phyloP scores from a whole-genome alignment of 2,113 vertebrate species.

The Lichenostomus cassidix region DNA sequence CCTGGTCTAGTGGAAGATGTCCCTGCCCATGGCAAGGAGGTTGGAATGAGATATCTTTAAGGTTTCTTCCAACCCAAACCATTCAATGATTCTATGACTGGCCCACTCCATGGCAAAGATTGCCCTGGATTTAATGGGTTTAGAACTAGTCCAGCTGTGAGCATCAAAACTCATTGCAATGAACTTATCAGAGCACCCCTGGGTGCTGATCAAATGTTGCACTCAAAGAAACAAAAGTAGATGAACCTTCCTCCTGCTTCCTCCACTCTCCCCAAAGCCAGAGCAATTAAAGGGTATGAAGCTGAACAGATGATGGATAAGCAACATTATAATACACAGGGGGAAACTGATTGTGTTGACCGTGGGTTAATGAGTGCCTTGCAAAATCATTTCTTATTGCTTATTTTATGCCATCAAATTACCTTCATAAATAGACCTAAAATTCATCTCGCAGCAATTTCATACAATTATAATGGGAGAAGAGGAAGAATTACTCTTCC shows the following conservation, averaged over 20 bases:
- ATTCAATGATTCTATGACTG: background rate
- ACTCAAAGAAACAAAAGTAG: background rate
- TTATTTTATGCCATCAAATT: slow-evolving; percentile 45
- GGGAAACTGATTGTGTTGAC: slow-evolving; percentile 67
- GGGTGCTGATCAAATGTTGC: background rate
- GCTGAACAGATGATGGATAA: slow-evolving; percentile 66
- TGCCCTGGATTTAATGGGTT: background rate
- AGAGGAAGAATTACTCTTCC: slow-evolving; percentile 37
- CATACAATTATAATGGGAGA: background rate
- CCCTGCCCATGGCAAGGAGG: background rate
- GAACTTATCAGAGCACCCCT: slow-evolving; percentile 1
- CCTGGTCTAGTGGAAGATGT: background rate
- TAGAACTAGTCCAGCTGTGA: background rate
- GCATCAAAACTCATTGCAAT: background rate
- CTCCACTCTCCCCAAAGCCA: background rate
- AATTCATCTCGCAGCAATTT: slow-evolving; percentile 20
- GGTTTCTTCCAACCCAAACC: background rate
- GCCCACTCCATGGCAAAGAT: background rate
- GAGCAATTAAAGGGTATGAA: slow-evolving; percentile 17
- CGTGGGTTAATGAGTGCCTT: slow-evolving; percentile 65
- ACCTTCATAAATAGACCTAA: slow-evolving; percentile 50
- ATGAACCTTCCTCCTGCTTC: background rate
- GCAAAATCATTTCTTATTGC: slow-evolving; percentile 56
- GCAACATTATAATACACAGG: slow-evolving; percentile 43
- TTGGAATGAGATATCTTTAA: background rate